Evolutionary conservation across 2,888 invertebrate genomes (phyloP), one percentile per base, ranked within the genome.

Genomic region (Camponotus fellah): DNA sequence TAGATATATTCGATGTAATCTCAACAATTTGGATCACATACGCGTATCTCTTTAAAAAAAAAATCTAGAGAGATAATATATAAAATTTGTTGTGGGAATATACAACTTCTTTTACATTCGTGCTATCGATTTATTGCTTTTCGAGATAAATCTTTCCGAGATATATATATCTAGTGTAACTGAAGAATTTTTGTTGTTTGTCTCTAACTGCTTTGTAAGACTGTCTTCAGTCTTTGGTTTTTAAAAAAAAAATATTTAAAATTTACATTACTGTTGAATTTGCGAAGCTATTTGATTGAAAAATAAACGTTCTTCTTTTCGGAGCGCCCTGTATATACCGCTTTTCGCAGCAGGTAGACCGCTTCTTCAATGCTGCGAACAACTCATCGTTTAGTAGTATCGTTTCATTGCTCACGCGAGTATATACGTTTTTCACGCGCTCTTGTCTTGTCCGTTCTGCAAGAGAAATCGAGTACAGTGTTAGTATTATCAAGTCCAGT

Each of bases 311-410:
- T 72, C 26, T 26, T 72, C 26, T 71, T 72, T 72, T 40, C 58
- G 40, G 58, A 40, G 17, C 72, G 58, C 72, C 72, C 72, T 40
- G 58, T 72, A 72, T 72, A 40, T 40, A 2, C 6, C 17, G 40
- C 26, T 2, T 37, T 12, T 72, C 58, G 26, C 58, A 58, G 72
- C 58, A 72, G 72, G 58, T 72, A 72, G 58, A 12, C 58, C 17
- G 40, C 9, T 40, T 60, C 40, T 72, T n/a, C 58, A 40, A 72
- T 17, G 40, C 26, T 4, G 58, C n/a, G 26, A 12, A 32, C 26
- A 21, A 2, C 26, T 72, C 58, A 58, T 72, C 58, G 72, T 72
- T 56, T 34, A 56, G 40, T 58, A 72, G 72, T 72, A 17, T 72
- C 26, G 72, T 21, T 10, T 40, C 26, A 56, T 56, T 72, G 40